phyloP scores from a whole-genome alignment of 2,888 invertebrate genomes.

The Halictus ligatus region DNA sequence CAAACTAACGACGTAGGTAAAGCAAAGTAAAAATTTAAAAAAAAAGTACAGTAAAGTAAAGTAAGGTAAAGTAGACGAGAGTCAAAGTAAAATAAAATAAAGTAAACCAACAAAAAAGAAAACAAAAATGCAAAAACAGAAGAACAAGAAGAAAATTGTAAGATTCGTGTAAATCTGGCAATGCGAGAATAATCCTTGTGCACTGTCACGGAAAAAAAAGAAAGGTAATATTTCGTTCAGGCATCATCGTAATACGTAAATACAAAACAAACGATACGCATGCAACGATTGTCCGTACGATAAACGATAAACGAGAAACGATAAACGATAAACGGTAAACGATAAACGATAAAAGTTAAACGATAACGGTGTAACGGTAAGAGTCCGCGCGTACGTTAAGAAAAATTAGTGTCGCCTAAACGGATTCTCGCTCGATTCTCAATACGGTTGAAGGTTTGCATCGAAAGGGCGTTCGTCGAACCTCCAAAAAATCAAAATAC shows the following conservation, averaged over 20 bases:
- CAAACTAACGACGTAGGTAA: constrained; percentile 33
- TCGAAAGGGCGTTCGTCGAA: background rate
- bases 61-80: background rate
- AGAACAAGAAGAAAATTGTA: constrained; percentile 1
- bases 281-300: constrained; percentile 70
- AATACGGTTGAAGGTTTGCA: background rate
- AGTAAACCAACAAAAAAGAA: background rate
- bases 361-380: too few relatives aligned
- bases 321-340: background rate
- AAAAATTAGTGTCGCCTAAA: too few relatives aligned
- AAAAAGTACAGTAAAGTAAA: constrained; percentile 5
- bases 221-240: constrained; percentile 54
- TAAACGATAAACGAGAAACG: background rate
- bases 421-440: background rate
- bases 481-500: background rate
- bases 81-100: background rate
- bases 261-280: constrained; percentile 79
- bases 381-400: too few relatives aligned
- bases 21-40: background rate
- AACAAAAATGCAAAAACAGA: constrained; percentile 25
- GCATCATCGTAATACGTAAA: constrained; percentile 69
- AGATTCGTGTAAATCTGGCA: constrained; percentile 51
- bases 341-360: background rate
- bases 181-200: constrained; percentile 53
- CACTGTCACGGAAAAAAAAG: constrained; percentile 67